Evolutionary conservation across 2,797 vertebrate species (phyloP).

Genomic region (Tenualosa ilisha): DNA sequence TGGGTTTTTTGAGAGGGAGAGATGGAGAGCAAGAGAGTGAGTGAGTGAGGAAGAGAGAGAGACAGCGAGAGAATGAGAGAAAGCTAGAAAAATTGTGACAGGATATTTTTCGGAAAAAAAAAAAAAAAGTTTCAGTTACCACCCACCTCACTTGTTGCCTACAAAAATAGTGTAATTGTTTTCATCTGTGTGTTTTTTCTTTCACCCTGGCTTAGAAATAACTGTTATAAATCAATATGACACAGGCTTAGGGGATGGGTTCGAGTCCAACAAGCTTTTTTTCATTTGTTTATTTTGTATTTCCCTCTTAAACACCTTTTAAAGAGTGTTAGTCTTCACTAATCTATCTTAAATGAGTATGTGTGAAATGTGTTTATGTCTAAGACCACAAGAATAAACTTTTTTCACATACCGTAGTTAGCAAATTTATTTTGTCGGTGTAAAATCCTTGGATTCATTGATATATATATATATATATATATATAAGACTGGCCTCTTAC

Average conservation of each 20-base stretch:
- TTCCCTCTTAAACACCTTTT: conserved; percentile 44
- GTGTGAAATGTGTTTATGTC: background rate
- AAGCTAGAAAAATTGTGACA: conserved; percentile 76
- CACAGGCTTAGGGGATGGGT: conserved; percentile 59
- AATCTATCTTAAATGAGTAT: background rate
- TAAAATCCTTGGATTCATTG: background rate
- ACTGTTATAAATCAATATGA: conserved; percentile 82
- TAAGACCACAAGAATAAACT: background rate
- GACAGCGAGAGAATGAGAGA: conserved; percentile 17
- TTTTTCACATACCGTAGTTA: background rate
- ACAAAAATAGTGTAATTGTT: conserved; percentile 89
- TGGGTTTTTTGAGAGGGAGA: conserved; percentile 57
- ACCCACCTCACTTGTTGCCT: conserved; percentile 87
- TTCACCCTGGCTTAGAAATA: conserved; percentile 68
- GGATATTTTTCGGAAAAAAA: conserved; percentile 58
- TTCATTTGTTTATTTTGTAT: conserved; percentile 45
- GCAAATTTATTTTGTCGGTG: background rate
- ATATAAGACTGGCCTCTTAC: background rate
- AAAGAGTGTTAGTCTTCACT: conserved; percentile 21
- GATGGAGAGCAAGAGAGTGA: conserved; percentile 56
- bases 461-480: background rate
- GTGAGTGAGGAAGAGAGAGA: conserved; percentile 37
- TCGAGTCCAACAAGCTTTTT: conserved; percentile 51
- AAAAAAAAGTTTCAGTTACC: conserved; percentile 77
- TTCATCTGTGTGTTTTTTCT: conserved; percentile 82